Conservation (phyloP, 1,140 invertebrate species). For the Caenorhabditis inopinata region DNA sequence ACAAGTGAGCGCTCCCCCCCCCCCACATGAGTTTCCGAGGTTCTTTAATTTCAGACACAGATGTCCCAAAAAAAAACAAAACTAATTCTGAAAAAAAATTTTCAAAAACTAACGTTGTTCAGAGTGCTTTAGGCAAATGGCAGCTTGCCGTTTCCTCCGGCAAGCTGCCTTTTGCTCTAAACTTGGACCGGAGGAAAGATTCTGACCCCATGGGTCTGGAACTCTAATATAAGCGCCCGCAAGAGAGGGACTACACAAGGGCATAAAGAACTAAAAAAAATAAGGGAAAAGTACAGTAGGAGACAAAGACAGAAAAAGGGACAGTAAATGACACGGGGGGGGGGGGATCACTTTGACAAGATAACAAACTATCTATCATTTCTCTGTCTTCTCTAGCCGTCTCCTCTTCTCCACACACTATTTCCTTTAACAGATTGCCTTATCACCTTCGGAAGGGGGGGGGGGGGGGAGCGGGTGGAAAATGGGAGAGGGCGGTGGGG, state of each 20-base stretch:
- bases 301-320: neutral
- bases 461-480: too few relatives aligned
- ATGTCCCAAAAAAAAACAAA: too few relatives aligned
- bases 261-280: slow-evolving; percentile 39
- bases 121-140: too few relatives aligned
- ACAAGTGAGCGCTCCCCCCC: too few relatives aligned
- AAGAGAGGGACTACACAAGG: neutral
- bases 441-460: too few relatives aligned
- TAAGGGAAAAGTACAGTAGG: neutral
- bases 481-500: too few relatives aligned
- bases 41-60: too few relatives aligned
- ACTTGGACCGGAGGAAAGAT: neutral
- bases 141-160: too few relatives aligned
- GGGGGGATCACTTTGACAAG: neutral
- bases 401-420: neutral
- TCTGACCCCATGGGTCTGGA: neutral
- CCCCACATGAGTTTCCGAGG: too few relatives aligned
- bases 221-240: neutral
- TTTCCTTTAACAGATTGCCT: slow-evolving; percentile 7
- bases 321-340: slow-evolving; percentile 20
- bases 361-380: neutral
- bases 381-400: neutral
- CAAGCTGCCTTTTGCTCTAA: too few relatives aligned
- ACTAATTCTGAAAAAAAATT: too few relatives aligned
- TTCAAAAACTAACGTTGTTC: too few relatives aligned